A percentile compares a stretch with the other conserved stretches of the same genome.
Conservation (phyloP, 2,797 vertebrate species). For the Lepus townsendii region DNA sequence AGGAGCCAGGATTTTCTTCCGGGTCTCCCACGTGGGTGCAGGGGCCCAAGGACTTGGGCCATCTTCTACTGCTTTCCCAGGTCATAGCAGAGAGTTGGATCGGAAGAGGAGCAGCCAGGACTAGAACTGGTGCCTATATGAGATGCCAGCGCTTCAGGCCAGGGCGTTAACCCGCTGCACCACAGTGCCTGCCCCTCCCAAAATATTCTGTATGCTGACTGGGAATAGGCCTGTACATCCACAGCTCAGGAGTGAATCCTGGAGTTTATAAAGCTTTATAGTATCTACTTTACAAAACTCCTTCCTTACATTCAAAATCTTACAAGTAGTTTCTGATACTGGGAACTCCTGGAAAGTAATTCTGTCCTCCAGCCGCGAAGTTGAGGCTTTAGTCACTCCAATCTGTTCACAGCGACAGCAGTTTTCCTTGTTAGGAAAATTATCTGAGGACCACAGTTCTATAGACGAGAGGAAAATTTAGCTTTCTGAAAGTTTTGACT, state of each 20-base stretch:
- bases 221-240: neutral
- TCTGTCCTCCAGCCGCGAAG: neutral
- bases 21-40: no score
- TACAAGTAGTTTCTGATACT: neutral
- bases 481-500: neutral
- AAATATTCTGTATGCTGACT: neutral
- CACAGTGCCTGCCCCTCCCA: no score
- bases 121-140: no score
- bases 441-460: constrained; percentile 1
- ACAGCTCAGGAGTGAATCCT: neutral
- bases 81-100: no score
- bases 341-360: neutral
- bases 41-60: no score
- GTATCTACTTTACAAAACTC: neutral
- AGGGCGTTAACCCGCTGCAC: no score
- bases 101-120: no score
- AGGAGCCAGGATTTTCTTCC: no score
- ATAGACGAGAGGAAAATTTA: neutral
- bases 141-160: no score
- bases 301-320: neutral
- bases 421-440: neutral
- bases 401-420: neutral
- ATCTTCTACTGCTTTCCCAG: no score
- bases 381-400: neutral
- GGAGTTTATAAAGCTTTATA: neutral